Conservation (phyloP, 1,140 invertebrate genomes). For the Zaprionus lachaisei region DNA sequence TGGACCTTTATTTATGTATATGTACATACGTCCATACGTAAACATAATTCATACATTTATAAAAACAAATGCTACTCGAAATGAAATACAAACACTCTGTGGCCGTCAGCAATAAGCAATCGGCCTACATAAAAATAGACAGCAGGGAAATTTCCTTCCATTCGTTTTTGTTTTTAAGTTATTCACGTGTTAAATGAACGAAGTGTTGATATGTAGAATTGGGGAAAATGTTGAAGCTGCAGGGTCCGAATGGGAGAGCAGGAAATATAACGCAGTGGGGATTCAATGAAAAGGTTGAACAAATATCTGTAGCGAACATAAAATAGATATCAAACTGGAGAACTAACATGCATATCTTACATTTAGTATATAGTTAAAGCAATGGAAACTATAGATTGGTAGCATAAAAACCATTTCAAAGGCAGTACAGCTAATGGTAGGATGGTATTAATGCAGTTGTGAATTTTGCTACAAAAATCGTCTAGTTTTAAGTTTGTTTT, state of each 20-base stretch:
- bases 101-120: slow-evolving; percentile 29
- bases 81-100: slow-evolving; percentile 61
- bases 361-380: too few species aligned
- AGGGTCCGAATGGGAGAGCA: slow-evolving; percentile 42
- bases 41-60: slow-evolving; percentile 19
- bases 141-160: slow-evolving; percentile 43
- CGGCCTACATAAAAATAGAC: slow-evolving; percentile 62
- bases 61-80: slow-evolving; percentile 67
- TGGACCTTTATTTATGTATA: neutral
- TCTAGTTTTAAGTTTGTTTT: too few species aligned
- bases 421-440: too few species aligned
- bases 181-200: slow-evolving; percentile 81
- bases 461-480: too few species aligned
- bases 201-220: slow-evolving; percentile 65
- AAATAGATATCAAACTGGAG: too few species aligned
- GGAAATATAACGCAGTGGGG: slow-evolving; percentile 57
- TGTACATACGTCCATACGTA: neutral
- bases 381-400: too few species aligned
- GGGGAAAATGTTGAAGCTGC: slow-evolving; percentile 14
- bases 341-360: too few species aligned
- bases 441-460: too few species aligned
- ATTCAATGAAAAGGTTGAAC: slow-evolving; percentile 47
- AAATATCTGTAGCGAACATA: neutral
- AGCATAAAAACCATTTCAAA: too few species aligned
- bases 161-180: slow-evolving; percentile 64